These are phyloP conservation scores for Struthidea cinerea DNA, from an alignment of 2,113 vertebrate species.

Conservation along the genomic window DNA sequence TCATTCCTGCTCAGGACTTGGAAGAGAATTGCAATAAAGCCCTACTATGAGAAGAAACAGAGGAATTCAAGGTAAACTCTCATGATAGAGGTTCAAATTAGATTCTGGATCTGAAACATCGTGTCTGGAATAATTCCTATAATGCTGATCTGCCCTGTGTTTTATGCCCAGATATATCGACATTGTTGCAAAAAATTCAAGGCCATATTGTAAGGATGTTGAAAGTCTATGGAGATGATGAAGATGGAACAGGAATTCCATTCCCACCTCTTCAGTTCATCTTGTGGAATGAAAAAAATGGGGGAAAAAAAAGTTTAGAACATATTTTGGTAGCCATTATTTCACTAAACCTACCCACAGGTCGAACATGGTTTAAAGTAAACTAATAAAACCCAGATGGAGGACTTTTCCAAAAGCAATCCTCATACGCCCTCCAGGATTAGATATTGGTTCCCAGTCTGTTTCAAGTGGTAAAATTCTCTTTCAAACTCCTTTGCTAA, in stretches of 20 bases:
- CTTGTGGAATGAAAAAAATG: background rate
- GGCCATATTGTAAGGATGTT: background rate
- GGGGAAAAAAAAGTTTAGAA: accelerated
- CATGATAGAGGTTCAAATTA: background rate
- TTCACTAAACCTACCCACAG: background rate
- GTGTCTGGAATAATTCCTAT: background rate
- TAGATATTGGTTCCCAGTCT: background rate
- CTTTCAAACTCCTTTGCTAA: background rate
- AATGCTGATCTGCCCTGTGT: background rate
- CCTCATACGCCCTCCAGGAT: background rate
- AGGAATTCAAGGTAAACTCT: background rate
- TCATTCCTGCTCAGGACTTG: background rate
- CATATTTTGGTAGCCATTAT: background rate
- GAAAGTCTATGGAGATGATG: background rate
- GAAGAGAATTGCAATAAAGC: background rate
- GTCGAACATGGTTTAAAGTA: background rate
- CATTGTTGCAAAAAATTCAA: background rate
- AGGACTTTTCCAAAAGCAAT: background rate
- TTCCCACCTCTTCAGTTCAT: background rate
- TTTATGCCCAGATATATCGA: background rate
- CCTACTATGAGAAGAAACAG: background rate
- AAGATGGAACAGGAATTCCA: background rate
- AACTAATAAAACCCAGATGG: background rate
- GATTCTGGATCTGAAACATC: background rate
- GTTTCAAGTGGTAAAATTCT: background rate